phyloP scores from a whole-genome alignment of 1,140 invertebrate species.

The Eriosoma lanigerum region DNA sequence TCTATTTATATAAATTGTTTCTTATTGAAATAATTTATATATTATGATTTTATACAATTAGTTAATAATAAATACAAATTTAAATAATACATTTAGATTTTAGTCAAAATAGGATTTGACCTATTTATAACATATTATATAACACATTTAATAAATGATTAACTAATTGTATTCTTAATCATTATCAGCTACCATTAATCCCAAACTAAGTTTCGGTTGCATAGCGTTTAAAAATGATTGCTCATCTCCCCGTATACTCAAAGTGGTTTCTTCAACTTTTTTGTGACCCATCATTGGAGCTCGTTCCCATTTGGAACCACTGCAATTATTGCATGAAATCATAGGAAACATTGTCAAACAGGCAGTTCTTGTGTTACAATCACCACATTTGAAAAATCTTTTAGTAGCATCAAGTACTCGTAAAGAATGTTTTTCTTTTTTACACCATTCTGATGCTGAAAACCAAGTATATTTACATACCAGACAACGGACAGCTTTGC shows the following conservation, averaged over 20 bases:
- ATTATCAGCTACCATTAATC: constrained; percentile 51
- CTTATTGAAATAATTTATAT: too few species aligned
- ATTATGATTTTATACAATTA: too few species aligned
- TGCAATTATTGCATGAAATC: constrained; percentile 76
- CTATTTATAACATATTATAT: too few species aligned
- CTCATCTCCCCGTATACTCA: constrained; percentile 53
- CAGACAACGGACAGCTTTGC: constrained; percentile 83
- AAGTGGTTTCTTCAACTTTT: constrained; percentile 30
- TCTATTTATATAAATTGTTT: too few species aligned
- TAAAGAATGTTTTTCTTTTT: constrained; percentile 75
- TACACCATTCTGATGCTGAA: constrained; percentile 80
- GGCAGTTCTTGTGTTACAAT: constrained; percentile 81
- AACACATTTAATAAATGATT: too few species aligned
- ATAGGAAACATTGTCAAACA: constrained; percentile 76
- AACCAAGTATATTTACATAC: constrained; percentile 85
- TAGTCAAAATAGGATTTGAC: too few species aligned
- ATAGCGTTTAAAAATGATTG: constrained; percentile 45
- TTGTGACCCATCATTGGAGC: constrained; percentile 69
- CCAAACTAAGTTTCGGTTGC: constrained; percentile 33
- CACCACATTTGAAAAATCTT: constrained; percentile 85
- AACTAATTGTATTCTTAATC: neutral
- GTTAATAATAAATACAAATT: too few species aligned
- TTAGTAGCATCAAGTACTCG: constrained; percentile 78
- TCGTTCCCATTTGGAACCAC: constrained; percentile 71
- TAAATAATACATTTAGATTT: too few species aligned